Percentiles rank a stretch among this genome's conserved stretches.
phyloP scores from a whole-genome alignment of 2,888 invertebrate genomes.

The Cabera pusaria region DNA sequence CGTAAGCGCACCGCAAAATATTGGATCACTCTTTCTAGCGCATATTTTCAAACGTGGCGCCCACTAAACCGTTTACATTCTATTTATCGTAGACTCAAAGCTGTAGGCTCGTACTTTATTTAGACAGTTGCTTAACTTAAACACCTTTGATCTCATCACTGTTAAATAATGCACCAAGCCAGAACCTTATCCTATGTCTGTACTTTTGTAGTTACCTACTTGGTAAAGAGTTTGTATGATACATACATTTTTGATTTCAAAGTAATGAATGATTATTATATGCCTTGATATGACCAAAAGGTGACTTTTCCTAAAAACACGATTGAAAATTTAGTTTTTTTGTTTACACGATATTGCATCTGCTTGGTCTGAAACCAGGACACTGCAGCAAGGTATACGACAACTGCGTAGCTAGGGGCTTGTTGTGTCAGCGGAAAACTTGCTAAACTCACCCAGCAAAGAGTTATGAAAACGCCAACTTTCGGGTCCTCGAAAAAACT shows the following conservation, averaged over 20 bases:
- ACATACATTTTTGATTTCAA: too few species aligned
- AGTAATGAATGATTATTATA: too few species aligned
- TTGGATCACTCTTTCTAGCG: constrained; percentile 33
- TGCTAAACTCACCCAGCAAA: constrained; percentile 67
- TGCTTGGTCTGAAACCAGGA: too few species aligned
- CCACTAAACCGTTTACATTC: constrained; percentile 47
- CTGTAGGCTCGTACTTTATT: constrained; percentile 19
- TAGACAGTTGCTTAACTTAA: constrained; percentile 1
- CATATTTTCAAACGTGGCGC: constrained; percentile 37
- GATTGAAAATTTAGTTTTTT: too few species aligned
- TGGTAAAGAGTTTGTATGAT: too few species aligned
- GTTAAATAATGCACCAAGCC: too few species aligned
- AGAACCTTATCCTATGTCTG: too few species aligned
- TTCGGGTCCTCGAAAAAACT: constrained; percentile 62
- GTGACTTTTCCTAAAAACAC: too few species aligned
- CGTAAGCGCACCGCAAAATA: constrained; percentile 34
- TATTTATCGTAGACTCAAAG: constrained; percentile 41
- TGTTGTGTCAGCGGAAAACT: constrained; percentile 70
- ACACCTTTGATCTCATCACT: too few species aligned
- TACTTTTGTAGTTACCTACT: too few species aligned
- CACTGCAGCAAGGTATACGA: not conserved
- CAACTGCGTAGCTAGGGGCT: constrained; percentile 31
- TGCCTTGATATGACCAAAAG: too few species aligned
- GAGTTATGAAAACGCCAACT: constrained; percentile 77
- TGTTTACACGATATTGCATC: too few species aligned